Evolutionary conservation across 2,888 invertebrate genomes (phyloP), one percentile per base, ranked within the genome.

Genomic region (Parnassius apollo): DNA sequence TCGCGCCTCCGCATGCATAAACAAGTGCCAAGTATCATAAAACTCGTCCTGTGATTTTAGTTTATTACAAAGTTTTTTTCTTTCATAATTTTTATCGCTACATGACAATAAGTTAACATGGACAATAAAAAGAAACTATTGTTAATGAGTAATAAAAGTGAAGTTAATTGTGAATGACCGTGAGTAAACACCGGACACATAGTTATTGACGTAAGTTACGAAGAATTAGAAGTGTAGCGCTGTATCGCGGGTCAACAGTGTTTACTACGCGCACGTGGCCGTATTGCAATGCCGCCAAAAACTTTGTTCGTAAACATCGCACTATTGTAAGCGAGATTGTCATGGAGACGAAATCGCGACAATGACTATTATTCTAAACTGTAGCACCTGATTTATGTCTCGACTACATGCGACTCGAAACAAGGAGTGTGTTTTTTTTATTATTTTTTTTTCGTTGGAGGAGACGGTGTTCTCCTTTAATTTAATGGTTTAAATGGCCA

Each of bases 401-500:
- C 75, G 81, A 82, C 85, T 89, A 86, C 86, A 91, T 91, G 91
- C 85, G 78, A 82, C 83, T 80, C 81, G 78, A 83, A 68, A 84
- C 83, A 75, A 81, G 77, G 65, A 84, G 86, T 84, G 84, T 78
- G 68, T 76, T 85, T 84, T 86, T 88, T 86, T 89, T 90, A 85
- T 85, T 85, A 80, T 90, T 88, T 85, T 88, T 85, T 86, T 89
- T 91, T 87, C 88, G 87, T 88, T 88, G 87, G 87, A 86, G 88
- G 86, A 90, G 88, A 86, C 88, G 87, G 83, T 81, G 87, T 69
- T 85, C 85, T 82, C 86, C 88, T 61, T 78, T 83, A 81, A 85
- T 84, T 89, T 85, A 77, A 89, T 86, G 88, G 78, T 77, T 87
- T 91, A 91, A 88, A 93, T 92, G 92, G 92, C 91, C 83, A 91